Conservation (phyloP, 2,888 invertebrate genomes). For the Mimachlamys varia region DNA sequence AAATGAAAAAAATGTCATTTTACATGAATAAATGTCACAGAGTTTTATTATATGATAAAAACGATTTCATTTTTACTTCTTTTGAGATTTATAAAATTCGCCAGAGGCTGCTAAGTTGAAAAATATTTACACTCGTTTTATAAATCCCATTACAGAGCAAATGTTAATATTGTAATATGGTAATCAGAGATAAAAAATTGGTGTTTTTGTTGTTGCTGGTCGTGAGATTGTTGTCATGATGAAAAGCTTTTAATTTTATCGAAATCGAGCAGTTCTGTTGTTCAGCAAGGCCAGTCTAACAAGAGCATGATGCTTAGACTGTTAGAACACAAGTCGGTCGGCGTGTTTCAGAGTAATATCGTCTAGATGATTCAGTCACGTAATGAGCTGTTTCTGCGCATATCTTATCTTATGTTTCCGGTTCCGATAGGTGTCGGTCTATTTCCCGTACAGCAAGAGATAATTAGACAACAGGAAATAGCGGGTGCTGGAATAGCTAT, state of each 20-base stretch:
- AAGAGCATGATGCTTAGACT: neutral
- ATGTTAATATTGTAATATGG: no score
- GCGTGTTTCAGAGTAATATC: neutral
- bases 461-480: constrained; percentile 7
- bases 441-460: neutral
- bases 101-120: no score
- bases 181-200: no score
- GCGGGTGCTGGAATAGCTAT: neutral
- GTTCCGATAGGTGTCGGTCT: neutral
- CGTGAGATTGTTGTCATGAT: no score
- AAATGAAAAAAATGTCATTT: no score
- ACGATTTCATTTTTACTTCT: no score
- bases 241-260: neutral
- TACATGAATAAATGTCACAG: no score
- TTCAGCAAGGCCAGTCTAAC: neutral
- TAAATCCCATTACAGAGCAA: no score
- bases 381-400: neutral
- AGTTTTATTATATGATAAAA: no score
- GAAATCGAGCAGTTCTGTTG: neutral
- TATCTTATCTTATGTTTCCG: constrained; percentile 19
- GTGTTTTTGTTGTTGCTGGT: no score
- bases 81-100: no score
- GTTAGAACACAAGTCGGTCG: neutral
- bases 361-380: neutral
- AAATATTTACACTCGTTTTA: no score